phyloP scores from a whole-genome alignment of 1,140 invertebrate species.

The Pseudomyrmex gracilis region DNA sequence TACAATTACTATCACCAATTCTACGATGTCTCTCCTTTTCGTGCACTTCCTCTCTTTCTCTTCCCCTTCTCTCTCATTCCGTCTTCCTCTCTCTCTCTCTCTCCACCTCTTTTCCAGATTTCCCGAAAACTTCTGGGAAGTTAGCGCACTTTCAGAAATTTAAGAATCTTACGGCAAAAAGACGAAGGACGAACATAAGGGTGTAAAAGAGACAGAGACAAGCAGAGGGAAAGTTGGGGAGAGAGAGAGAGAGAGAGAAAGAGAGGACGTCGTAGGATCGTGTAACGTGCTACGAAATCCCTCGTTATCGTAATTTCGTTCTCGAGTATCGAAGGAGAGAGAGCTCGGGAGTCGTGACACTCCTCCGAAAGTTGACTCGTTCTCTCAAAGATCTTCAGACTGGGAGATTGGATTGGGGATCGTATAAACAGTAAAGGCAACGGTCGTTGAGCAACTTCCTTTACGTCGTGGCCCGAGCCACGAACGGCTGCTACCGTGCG shows the following conservation, averaged over 20 bases:
- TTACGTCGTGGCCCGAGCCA: conserved; percentile 54
- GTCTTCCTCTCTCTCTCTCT: neutral
- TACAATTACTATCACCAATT: conserved; percentile 55
- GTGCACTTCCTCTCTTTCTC: neutral
- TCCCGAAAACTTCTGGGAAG: conserved; percentile 40
- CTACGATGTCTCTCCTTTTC: conserved; percentile 8
- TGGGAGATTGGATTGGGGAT: conserved; percentile 53
- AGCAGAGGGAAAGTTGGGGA: neutral
- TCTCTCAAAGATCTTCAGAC: conserved; percentile 30
- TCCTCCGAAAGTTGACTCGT: conserved; percentile 54
- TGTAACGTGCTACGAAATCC: conserved; percentile 62
- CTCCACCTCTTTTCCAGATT: conserved; percentile 28
- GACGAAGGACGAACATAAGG: conserved; percentile 14
- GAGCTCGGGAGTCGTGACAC: conserved; percentile 16
- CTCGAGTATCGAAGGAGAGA: conserved; percentile 55
- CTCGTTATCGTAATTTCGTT: conserved; percentile 69
- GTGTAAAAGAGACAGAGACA: neutral
- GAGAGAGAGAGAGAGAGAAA: neutral
- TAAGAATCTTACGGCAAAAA: conserved; percentile 43
- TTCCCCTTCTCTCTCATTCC: neutral
- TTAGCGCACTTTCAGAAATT: conserved; percentile 37
- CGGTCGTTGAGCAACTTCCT: conserved; percentile 61
- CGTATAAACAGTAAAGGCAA: conserved; percentile 61
- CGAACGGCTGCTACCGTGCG: conserved; percentile 46
- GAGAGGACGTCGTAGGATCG: conserved; percentile 39